These are phyloP conservation scores for Myiagra hebetior DNA, from an alignment of 2,113 vertebrate species.

Conservation along the genomic window DNA sequence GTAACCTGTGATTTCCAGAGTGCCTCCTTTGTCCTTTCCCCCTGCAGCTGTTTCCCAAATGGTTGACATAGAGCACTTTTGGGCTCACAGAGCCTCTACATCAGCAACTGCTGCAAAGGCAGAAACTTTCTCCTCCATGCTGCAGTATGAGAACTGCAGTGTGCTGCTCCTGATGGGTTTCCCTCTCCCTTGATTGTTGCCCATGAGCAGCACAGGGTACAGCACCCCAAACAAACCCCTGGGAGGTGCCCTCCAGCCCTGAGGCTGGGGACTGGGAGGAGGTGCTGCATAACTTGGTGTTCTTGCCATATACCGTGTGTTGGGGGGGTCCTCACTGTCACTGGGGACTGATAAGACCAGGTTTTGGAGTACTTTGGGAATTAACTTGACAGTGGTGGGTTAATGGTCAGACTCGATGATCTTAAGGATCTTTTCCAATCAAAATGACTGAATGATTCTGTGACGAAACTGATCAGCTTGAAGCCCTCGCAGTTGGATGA, in stretches of 20 bases:
- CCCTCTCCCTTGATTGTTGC: not conserved
- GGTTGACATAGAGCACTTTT: not conserved
- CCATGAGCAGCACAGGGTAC: not conserved
- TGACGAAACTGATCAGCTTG: not conserved
- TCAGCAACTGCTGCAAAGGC: accelerated
- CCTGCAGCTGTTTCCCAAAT: not conserved
- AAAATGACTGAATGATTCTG: not conserved
- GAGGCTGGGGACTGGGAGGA: not conserved
- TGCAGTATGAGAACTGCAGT: not conserved
- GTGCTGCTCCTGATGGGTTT: not conserved
- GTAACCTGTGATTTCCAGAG: not conserved
- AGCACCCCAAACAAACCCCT: not conserved
- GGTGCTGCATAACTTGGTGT: not conserved
- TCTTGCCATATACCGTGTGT: accelerated
- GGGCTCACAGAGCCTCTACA: not conserved
- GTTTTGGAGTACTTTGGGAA: not conserved
- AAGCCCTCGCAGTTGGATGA: not conserved
- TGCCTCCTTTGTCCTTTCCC: not conserved
- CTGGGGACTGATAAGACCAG: not conserved
- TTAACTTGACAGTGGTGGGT: not conserved
- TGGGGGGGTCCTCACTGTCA: accelerated
- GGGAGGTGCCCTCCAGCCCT: not conserved
- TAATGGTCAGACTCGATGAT: not conserved
- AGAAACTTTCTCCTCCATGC: not conserved
- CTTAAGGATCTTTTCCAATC: not conserved